Conservation (phyloP, 23 tunicate species). For the Oikopleura vanhoeffeni region DNA sequence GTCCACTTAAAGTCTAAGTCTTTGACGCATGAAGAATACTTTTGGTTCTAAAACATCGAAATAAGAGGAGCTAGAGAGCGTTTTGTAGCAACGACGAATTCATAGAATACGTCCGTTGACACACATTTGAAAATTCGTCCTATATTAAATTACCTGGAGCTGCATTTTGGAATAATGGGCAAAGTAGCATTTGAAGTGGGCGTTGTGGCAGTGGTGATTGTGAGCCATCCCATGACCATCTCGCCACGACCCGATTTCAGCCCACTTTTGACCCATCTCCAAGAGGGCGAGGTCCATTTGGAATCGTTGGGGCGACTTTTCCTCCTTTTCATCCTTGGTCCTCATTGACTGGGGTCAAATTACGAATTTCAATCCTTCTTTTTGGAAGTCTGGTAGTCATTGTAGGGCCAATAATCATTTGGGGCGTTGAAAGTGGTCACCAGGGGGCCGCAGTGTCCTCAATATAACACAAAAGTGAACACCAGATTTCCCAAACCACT, state of each 20-base stretch:
- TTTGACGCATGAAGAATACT: no score
- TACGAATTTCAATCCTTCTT: not conserved
- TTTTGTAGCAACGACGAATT: no score
- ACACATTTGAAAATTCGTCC: no score
- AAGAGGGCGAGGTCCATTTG: not conserved
- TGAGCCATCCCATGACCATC: slow-evolving; percentile 6
- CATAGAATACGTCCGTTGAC: no score
- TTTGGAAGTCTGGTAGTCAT: not conserved
- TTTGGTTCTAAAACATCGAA: no score
- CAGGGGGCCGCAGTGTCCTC: not conserved
- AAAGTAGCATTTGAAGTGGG: not conserved
- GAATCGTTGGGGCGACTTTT: not conserved
- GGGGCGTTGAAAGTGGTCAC: not conserved
- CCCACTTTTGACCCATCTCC: not conserved
- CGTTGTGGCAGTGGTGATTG: not conserved
- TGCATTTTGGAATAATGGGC: no score
- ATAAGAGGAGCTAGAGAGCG: not conserved
- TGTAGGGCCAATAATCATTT: not conserved
- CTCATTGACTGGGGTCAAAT: not conserved
- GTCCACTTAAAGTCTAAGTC: no score
- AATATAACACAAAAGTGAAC: not conserved
- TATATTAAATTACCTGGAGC: no score
- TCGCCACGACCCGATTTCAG: not conserved
- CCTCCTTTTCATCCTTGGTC: not conserved
- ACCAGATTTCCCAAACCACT: not conserved